These are phyloP conservation scores for Pantelozetes paolii DNA, from an alignment of 2,888 invertebrate species.

Conservation along the genomic window DNA sequence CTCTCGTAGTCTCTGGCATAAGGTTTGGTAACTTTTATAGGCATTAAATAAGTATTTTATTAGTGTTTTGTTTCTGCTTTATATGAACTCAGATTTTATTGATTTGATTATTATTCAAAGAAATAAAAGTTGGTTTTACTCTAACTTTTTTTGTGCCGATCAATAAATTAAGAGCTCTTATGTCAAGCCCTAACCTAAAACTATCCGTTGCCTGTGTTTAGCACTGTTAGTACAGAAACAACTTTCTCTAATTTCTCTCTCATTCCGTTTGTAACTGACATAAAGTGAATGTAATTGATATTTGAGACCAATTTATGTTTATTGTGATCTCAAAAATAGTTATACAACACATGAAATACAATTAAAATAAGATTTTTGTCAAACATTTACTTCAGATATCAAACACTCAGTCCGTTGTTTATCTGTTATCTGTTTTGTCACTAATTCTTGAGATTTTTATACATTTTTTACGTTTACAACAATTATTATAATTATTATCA, in stretches of 20 bases:
- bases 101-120: slow-evolving; percentile 17
- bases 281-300: slow-evolving; percentile 27
- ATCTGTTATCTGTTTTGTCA: too few relatives aligned
- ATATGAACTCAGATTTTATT: neutral
- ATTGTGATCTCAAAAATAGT: slow-evolving; percentile 17
- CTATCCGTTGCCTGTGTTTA: neutral
- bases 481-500: too few relatives aligned
- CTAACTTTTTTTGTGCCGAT: neutral
- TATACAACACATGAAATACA: slow-evolving; percentile 24
- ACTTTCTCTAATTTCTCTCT: slow-evolving; percentile 10
- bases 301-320: slow-evolving; percentile 32
- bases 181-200: neutral
- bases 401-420: too few relatives aligned
- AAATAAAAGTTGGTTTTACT: neutral
- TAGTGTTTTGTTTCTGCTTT: neutral
- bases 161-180: slow-evolving; percentile 24
- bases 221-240: neutral
- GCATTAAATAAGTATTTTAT: slow-evolving; percentile 8
- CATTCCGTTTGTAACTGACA: slow-evolving; percentile 25
- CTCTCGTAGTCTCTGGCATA: neutral
- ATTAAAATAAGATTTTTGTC: slow-evolving; percentile 3
- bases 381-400: too few relatives aligned
- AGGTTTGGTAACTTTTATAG: neutral
- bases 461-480: too few relatives aligned
- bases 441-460: neutral